These are phyloP conservation scores for Microtus obscurus DNA, from an alignment of 2,797 vertebrate genomes.

Conservation along the genomic window DNA sequence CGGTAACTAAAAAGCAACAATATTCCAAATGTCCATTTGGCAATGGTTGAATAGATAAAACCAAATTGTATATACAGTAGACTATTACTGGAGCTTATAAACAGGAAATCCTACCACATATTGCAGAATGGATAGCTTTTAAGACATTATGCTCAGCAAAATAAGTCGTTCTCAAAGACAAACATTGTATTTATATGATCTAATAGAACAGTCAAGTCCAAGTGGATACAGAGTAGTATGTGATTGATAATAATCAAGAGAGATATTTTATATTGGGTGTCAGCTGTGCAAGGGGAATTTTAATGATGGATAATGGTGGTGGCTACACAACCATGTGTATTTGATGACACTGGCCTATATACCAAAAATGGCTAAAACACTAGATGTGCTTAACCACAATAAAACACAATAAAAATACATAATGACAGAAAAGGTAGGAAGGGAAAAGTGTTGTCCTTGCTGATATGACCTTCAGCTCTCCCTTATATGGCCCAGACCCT, in stretches of 20 bases:
- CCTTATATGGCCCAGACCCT: not conserved
- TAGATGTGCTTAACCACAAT: not conserved
- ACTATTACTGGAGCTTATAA: not conserved
- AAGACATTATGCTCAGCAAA: constrained; percentile 9
- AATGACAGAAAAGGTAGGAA: not conserved
- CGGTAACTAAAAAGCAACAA: not conserved
- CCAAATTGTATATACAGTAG: not conserved
- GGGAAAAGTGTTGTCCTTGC: not conserved
- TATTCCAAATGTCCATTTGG: not conserved
- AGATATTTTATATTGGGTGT: not conserved
- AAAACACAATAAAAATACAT: not conserved
- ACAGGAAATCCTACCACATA: not conserved
- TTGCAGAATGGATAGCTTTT: not conserved
- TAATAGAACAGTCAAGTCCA: not conserved
- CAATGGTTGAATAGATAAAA: not conserved
- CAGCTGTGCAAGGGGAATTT: not conserved
- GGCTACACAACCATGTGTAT: not conserved
- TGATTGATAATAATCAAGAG: not conserved
- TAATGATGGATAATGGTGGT: not conserved
- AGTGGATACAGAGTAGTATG: not conserved
- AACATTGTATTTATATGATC: not conserved
- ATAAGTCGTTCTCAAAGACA: not conserved
- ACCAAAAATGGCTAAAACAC: not conserved
- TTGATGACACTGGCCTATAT: not conserved
- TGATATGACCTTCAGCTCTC: not conserved